Evolutionary conservation across 2,797 vertebrate genomes (phyloP), one percentile per base, ranked within the genome.

Genomic region (Mormyrops attenuatus): DNA sequence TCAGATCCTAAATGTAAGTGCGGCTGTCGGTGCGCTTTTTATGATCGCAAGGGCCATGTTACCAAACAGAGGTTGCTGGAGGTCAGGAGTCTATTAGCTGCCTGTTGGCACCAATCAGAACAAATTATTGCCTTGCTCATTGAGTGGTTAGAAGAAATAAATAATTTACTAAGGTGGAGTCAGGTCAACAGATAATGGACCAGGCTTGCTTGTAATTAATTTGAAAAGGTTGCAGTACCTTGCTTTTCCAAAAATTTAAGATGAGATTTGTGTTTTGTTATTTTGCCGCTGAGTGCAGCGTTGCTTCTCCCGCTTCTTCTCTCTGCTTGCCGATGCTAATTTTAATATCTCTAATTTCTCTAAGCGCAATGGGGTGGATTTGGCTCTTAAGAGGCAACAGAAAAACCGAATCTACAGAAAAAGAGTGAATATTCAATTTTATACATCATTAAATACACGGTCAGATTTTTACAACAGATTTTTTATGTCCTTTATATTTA

Each of bases 101-200:
- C 90, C 85, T 94, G 90, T 94, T 92, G 91, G 55, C 90, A 92
- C 91, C 93, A 93, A 95, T 95, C 93, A 93, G 93, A 94, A 93
- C 90, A 90, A 89, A 94, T 94, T 94, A 93, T 89, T 88, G 90
- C 87, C 88, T 89, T 88, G 88, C 80, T 92, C 89, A 63, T 91
- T 89, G 20, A 90, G 50, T 73, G 88, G 90, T 89, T 88, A 88
- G 92, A 89, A 90, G 4, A 93, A 93, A 93, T 91, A 92, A 92
- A 93, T 92, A 92, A 93, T 93, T 90, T 88, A 89, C 87, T 87
- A 88, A 91, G 90, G 89, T 90, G 47, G 41, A 89, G 90, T 89
- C 91, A 93, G 94, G 93, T 95, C 93, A 94, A 89, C 13, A 90
- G 85, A 95, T 94, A 94, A 95, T 93, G 90, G 91, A 92, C 90